Conservation (phyloP, 2,113 vertebrate species). For the Entelurus aequoreus region DNA sequence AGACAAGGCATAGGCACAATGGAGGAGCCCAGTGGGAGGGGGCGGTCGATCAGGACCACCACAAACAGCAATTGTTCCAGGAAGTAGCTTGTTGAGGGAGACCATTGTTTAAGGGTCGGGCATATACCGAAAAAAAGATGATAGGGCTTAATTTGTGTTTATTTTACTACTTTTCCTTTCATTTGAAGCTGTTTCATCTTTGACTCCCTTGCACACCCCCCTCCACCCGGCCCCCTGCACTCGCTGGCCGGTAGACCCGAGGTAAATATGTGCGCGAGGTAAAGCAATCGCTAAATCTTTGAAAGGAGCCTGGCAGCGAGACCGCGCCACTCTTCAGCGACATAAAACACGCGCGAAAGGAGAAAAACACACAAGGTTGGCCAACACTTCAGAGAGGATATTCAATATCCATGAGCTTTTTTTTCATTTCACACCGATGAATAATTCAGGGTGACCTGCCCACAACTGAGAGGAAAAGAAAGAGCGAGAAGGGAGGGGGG, state of each 20-base stretch:
- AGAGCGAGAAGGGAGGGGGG: neutral
- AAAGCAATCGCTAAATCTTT: constrained; percentile 66
- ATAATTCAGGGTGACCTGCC: constrained; percentile 75
- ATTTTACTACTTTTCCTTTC: constrained; percentile 8
- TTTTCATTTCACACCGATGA: constrained; percentile 72
- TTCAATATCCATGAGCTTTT: constrained; percentile 69
- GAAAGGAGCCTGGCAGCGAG: constrained; percentile 53
- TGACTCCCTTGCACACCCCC: neutral
- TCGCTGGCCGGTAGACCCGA: constrained; percentile 18
- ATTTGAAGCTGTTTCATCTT: constrained; percentile 20
- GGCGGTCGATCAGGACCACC: constrained; percentile 43
- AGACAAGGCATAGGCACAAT: constrained; percentile 10
- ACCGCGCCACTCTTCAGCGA: constrained; percentile 35
- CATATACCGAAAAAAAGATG: constrained; percentile 17
- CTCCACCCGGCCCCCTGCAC: too few relatives aligned
- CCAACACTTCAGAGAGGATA: constrained; percentile 65
- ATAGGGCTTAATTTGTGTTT: constrained; percentile 1
- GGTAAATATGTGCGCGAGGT: constrained; percentile 53
- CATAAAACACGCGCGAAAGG: constrained; percentile 11
- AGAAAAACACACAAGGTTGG: constrained; percentile 52
- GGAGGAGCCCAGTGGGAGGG: neutral
- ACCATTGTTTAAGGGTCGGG: neutral
- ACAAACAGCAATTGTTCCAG: constrained; percentile 21
- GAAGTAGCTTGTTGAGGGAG: constrained; percentile 9
- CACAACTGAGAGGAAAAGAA: constrained; percentile 46